phyloP scores from a whole-genome alignment of 2,797 vertebrate genomes.

The Hippopotamyrus pictus region DNA sequence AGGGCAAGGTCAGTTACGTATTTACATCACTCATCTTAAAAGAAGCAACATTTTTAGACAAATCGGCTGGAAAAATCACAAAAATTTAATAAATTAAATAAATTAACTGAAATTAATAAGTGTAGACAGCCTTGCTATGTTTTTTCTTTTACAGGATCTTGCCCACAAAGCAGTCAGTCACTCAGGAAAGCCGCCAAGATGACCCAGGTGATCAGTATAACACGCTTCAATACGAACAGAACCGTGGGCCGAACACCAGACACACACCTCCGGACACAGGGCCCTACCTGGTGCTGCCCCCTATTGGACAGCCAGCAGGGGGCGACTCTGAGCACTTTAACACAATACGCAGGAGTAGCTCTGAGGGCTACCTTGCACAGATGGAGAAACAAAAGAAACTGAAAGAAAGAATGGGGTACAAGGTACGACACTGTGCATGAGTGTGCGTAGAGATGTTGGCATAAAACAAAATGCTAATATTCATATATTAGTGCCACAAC shows the following conservation, averaged over 20 bases:
- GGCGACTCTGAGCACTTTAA: conserved; percentile 34
- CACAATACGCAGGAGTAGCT: conserved; percentile 49
- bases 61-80: not conserved
- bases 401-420: conserved; percentile 46
- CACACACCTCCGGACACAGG: conserved; percentile 24
- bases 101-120: not conserved
- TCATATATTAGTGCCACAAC: not conserved
- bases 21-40: not conserved
- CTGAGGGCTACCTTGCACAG: conserved; percentile 63
- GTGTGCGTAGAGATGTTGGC: not conserved
- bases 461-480: not conserved
- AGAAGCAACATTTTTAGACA: not conserved
- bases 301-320: conserved; percentile 43
- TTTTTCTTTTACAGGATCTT: conserved; percentile 16
- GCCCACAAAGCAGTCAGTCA: conserved; percentile 16
- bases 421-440: conserved; percentile 54
- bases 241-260: conserved; percentile 30
- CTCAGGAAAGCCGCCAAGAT: not conserved
- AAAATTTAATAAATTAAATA: too few species aligned
- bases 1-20: conserved; percentile 11
- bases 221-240: conserved; percentile 37
- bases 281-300: conserved; percentile 54
- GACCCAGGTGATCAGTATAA: conserved; percentile 32
- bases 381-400: conserved; percentile 58
- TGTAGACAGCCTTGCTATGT: not conserved